These are phyloP conservation scores for Scolanthus callimorphus DNA, from an alignment of 92 coral and sea anemone genomes.

Conservation along the genomic window DNA sequence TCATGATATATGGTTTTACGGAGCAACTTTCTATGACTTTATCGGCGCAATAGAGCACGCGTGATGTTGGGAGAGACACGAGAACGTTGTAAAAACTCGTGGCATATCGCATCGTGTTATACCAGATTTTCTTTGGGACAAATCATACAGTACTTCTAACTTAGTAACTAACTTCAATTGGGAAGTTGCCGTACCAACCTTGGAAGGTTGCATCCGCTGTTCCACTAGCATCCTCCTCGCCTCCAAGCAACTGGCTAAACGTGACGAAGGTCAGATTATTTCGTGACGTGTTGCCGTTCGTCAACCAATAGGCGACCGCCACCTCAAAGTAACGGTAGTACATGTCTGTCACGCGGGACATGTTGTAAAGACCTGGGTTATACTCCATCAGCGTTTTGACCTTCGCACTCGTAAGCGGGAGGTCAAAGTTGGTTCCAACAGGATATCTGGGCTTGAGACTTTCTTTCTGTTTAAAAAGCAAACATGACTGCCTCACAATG, in stretches of 20 bases:
- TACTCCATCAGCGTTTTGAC: slow-evolving; percentile 57
- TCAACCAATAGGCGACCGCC: slow-evolving; percentile 75
- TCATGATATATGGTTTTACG: no score
- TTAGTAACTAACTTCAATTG: no score
- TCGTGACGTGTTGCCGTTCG: slow-evolving; percentile 67
- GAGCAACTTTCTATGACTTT: no score
- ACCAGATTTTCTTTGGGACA: no score
- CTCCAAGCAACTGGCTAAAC: slow-evolving; percentile 61
- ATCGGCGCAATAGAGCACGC: no score
- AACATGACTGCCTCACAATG: no score
- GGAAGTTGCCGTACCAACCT: slow-evolving; percentile 21
- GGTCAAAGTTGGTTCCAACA: slow-evolving; percentile 61
- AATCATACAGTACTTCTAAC: no score
- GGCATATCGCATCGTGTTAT: no score
- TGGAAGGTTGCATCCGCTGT: slow-evolving; percentile 32
- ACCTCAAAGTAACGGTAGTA: slow-evolving; percentile 89
- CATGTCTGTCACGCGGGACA: slow-evolving; percentile 50
- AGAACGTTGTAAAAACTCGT: no score
- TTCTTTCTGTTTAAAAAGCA: slow-evolving; percentile 80
- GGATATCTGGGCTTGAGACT: slow-evolving; percentile 61
- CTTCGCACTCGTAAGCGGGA: slow-evolving; percentile 61
- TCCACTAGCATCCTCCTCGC: slow-evolving; percentile 50
- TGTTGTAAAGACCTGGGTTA: slow-evolving; percentile 63
- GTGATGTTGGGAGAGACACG: no score
- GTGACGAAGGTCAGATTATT: slow-evolving; percentile 48